phyloP scores from a whole-genome alignment of 2,888 invertebrate genomes.

The Campoletis raptor region DNA sequence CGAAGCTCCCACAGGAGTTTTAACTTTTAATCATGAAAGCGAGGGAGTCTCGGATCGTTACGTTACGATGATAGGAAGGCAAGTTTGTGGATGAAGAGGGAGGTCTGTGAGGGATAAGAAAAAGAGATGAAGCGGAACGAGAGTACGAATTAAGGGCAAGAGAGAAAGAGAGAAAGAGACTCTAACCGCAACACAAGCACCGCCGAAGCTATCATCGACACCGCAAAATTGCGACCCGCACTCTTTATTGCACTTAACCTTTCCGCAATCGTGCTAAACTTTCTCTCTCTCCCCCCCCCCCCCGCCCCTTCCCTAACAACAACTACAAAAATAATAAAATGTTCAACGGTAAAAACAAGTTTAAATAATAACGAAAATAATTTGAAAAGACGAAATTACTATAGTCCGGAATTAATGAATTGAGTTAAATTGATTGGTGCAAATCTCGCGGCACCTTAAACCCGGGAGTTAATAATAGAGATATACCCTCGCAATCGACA shows the following conservation, averaged over 20 bases:
- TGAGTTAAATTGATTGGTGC: constrained; percentile 6
- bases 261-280: constrained; percentile 65
- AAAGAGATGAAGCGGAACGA: constrained; percentile 34
- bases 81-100: constrained; percentile 58
- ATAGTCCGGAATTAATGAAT: constrained; percentile 29
- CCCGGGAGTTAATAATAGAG: constrained; percentile 4
- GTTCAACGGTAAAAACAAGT: not conserved
- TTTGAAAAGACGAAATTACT: not conserved
- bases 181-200: constrained; percentile 82
- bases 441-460: constrained; percentile 20
- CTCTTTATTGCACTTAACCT: constrained; percentile 62
- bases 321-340: not conserved
- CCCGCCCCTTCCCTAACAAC: too few species aligned
- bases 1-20: constrained; percentile 75
- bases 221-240: constrained; percentile 81
- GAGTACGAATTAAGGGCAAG: constrained; percentile 13
- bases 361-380: not conserved
- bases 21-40: constrained; percentile 84
- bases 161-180: constrained; percentile 58
- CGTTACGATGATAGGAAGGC: constrained; percentile 73
- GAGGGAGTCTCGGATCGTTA: constrained; percentile 81
- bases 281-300: constrained; percentile 7
- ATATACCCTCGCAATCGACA: not conserved
- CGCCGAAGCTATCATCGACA: constrained; percentile 76
- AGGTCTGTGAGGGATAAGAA: constrained; percentile 43